A percentile compares a stretch with the other conserved stretches of the same genome.
Conservation (phyloP, 2,888 invertebrate genomes). For the Acleris holmiana region DNA sequence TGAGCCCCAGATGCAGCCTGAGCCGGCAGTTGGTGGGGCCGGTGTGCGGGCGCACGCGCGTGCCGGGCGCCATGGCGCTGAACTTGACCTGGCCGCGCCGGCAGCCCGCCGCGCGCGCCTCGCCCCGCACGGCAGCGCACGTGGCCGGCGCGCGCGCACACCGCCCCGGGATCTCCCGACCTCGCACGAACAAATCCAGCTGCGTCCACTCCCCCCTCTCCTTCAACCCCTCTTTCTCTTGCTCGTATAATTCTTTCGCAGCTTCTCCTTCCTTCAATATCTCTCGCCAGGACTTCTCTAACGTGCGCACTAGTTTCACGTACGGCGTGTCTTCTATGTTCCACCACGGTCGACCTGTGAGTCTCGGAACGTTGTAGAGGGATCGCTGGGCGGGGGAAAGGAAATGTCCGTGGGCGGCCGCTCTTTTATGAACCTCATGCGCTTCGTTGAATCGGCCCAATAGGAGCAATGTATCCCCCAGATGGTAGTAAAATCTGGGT, state of each 20-base stretch:
- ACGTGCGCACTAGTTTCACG: constrained; percentile 76
- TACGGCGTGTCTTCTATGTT: constrained; percentile 87
- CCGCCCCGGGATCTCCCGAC: constrained; percentile 72
- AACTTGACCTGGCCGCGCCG: constrained; percentile 93
- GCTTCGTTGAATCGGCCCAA: constrained; percentile 87
- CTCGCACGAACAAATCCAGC: constrained; percentile 90
- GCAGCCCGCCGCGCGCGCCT: constrained; percentile 88
- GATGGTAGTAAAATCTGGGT: constrained; percentile 92
- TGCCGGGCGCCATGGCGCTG: constrained; percentile 92
- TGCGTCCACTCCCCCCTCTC: constrained; percentile 94
- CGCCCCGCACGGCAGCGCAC: constrained; percentile 88
- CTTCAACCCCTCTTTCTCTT: constrained; percentile 84
- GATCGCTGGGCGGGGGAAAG: constrained; percentile 92
- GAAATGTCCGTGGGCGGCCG: constrained; percentile 69
- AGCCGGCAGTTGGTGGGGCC: constrained; percentile 95
- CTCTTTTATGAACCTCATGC: constrained; percentile 77
- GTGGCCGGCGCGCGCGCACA: constrained; percentile 88
- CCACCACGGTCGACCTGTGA: constrained; percentile 93
- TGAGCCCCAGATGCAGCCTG: constrained; percentile 92
- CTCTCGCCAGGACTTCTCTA: constrained; percentile 90
- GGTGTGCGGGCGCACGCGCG: constrained; percentile 95
- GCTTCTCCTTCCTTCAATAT: constrained; percentile 86
- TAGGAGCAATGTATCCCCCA: constrained; percentile 91
- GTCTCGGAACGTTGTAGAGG: constrained; percentile 90
- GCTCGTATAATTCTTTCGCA: constrained; percentile 86